A percentile compares a stretch with the other conserved stretches of the same genome.
Evolutionary conservation across 2,888 invertebrate species (phyloP).

Genomic region (Conistra vaccinii): DNA sequence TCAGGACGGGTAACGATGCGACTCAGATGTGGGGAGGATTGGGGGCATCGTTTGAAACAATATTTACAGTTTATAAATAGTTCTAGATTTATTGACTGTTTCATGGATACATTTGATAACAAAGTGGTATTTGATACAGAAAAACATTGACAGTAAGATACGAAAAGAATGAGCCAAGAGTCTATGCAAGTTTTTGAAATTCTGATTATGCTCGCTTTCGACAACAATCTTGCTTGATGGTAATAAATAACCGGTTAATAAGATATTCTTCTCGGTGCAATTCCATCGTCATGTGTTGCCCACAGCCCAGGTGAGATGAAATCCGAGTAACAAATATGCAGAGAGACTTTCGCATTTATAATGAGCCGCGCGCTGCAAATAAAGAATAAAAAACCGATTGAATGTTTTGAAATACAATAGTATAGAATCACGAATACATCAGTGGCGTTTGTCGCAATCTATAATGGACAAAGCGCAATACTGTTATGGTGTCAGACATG

Average conservation of each 20-base stretch:
- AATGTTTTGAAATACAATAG: conserved; percentile 56
- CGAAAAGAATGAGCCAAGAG: conserved; percentile 19
- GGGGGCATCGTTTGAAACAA: conserved; percentile 40
- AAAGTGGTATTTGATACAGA: conserved; percentile 22
- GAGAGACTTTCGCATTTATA: conserved; percentile 57
- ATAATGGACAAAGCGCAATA: conserved; percentile 64
- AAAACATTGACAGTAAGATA: conserved; percentile 28
- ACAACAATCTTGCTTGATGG: conserved; percentile 44
- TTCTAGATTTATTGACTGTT: conserved; percentile 42
- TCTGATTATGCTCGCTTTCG: conserved; percentile 43
- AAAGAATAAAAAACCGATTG: conserved; percentile 57
- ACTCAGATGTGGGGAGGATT: conserved; percentile 45
- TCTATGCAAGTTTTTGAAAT: conserved; percentile 40
- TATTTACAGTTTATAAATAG: conserved; percentile 32
- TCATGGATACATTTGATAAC: conserved; percentile 40
- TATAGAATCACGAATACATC: conserved; percentile 61
- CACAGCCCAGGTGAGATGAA: conserved; percentile 57
- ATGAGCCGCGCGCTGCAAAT: conserved; percentile 52
- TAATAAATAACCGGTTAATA: conserved; percentile 55
- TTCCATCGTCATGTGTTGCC: conserved; percentile 57
- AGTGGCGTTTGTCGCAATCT: conserved; percentile 64
- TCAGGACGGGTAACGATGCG: conserved; percentile 62
- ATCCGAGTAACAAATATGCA: conserved; percentile 58
- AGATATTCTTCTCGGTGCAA: conserved; percentile 54
- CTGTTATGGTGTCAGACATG: conserved; percentile 68